These are phyloP conservation scores for Amphipoea oculea DNA, from an alignment of 2,888 invertebrate genomes.

Conservation along the genomic window DNA sequence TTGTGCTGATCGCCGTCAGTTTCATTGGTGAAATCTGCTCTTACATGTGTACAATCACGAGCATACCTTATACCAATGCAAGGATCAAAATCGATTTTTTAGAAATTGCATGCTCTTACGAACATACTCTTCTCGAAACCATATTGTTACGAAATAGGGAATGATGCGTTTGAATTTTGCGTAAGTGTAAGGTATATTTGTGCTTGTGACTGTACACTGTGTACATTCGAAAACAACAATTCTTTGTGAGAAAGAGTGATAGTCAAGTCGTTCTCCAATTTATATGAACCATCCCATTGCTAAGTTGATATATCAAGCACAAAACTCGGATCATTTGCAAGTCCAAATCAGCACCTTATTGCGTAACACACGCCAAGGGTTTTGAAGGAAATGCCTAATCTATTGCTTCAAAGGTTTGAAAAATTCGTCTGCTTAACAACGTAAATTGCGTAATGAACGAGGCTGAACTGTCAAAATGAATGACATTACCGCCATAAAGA, in stretches of 20 bases:
- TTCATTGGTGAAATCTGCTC: not conserved
- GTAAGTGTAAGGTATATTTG: not conserved
- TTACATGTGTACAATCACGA: slow-evolving; percentile 4
- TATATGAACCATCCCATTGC: no score
- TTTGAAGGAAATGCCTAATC: not conserved
- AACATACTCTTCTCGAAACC: not conserved
- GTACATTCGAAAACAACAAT: not conserved
- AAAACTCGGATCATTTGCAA: no score
- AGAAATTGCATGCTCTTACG: not conserved
- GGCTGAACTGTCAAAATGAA: not conserved
- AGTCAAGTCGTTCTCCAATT: no score
- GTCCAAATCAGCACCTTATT: no score
- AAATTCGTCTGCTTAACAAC: no score
- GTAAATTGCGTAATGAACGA: not conserved
- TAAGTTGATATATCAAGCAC: no score
- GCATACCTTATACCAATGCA: not conserved
- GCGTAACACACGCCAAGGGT: not conserved
- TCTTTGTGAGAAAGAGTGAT: no score
- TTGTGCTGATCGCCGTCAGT: not conserved
- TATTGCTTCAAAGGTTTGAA: not conserved
- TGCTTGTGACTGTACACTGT: slow-evolving; percentile 1
- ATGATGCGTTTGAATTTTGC: not conserved
- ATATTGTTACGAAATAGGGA: not conserved
- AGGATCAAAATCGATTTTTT: not conserved
- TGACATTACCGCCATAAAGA: not conserved